Conservation (phyloP, 92 coral and sea anemone genomes). For the Umimayanthus kanabou region DNA sequence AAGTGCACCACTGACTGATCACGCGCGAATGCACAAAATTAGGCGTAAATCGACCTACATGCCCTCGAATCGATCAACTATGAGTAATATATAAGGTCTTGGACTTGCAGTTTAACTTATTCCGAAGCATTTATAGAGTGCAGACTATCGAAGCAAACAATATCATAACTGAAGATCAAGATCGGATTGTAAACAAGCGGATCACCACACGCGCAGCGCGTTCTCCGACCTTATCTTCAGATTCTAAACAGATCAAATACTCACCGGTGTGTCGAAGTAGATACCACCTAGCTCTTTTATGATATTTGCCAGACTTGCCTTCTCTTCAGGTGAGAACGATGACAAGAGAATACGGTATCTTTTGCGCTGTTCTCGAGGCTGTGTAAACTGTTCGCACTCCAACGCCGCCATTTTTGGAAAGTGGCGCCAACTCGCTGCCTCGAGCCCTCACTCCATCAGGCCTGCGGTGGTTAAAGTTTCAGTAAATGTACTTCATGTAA, state of each 20-base stretch:
- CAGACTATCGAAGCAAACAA: not conserved
- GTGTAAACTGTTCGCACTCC: not conserved
- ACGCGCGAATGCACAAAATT: not conserved
- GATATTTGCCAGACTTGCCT: conserved; percentile 54
- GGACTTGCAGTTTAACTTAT: not conserved
- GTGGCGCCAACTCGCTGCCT: not conserved
- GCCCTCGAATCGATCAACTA: not conserved
- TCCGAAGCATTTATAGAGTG: not conserved
- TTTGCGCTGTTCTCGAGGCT: conserved; percentile 47
- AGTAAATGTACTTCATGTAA: not conserved
- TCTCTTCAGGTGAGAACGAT: conserved; percentile 79
- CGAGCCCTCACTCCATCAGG: conserved; percentile 3
- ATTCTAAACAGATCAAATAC: conserved; percentile 21
- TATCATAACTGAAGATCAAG: not conserved
- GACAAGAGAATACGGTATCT: conserved; percentile 81
- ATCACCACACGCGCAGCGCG: not conserved
- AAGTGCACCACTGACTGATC: not conserved
- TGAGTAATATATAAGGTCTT: not conserved
- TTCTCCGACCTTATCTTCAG: not conserved
- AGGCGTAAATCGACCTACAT: too few relatives aligned
- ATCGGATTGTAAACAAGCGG: not conserved
- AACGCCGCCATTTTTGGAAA: conserved; percentile 65
- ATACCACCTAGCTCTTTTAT: conserved; percentile 87
- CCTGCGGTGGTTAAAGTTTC: conserved; percentile 8
- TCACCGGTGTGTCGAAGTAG: conserved; percentile 82